Conservation (phyloP, 1,140 invertebrate genomes). For the Drosophila pruinosa region DNA sequence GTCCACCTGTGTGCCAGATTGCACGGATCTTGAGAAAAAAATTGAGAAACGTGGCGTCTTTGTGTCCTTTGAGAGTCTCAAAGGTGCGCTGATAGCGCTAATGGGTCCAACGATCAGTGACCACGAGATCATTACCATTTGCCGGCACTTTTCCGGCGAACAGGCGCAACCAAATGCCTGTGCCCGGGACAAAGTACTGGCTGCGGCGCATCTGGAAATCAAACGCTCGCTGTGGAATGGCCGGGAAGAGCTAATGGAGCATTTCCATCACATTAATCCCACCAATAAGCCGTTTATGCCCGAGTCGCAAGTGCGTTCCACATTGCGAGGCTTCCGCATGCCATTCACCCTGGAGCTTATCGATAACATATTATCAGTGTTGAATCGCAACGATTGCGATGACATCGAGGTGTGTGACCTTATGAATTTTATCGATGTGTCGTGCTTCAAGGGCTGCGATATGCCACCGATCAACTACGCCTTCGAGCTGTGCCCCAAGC, state of each 20-base stretch:
- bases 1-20: constrained; percentile 42
- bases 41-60: constrained; percentile 38
- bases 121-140: constrained; percentile 90
- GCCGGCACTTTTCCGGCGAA: constrained; percentile 85
- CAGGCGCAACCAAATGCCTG: constrained; percentile 80
- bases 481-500: constrained; percentile 76
- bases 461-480: constrained; percentile 73
- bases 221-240: constrained; percentile 88
- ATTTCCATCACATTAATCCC: constrained; percentile 86
- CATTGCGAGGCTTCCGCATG: constrained; percentile 86
- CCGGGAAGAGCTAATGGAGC: constrained; percentile 86
- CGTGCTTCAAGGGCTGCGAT: constrained; percentile 55
- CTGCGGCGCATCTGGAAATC: constrained; percentile 87
- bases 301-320: constrained; percentile 85
- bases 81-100: constrained; percentile 84
- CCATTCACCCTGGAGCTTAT: constrained; percentile 87
- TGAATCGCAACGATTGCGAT: constrained; percentile 86
- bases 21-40: constrained; percentile 48
- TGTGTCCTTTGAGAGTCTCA: constrained; percentile 84
- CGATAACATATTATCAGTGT: constrained; percentile 86
- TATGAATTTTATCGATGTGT: constrained; percentile 73
- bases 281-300: constrained; percentile 84
- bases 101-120: constrained; percentile 88
- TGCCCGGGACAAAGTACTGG: constrained; percentile 81
- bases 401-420: constrained; percentile 84